Evolutionary conservation across 2,113 vertebrate species (phyloP).

Genomic region (Catagonus wagneri): DNA sequence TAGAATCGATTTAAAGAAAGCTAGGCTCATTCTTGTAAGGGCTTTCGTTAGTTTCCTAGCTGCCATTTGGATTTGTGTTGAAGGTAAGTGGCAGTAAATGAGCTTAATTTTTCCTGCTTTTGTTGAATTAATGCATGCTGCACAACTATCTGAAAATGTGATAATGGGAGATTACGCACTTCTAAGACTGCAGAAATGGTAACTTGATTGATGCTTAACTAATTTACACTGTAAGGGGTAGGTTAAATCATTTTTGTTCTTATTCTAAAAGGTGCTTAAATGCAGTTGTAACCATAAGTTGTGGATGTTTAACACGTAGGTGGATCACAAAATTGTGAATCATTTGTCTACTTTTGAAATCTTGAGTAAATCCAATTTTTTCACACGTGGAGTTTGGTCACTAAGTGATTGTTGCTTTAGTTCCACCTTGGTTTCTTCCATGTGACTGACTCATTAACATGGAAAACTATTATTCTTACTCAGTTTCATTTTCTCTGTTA

Average conservation of each 20-base stretch:
- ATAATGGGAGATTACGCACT: not conserved
- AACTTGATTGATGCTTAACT: not conserved
- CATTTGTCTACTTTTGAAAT: conserved; percentile 23
- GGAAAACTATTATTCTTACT: not conserved
- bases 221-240: not conserved
- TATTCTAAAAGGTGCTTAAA: not conserved
- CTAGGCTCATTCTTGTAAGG: not conserved
- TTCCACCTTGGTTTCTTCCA: not conserved
- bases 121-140: not conserved
- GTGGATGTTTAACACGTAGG: not conserved
- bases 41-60: not conserved
- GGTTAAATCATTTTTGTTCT: not conserved
- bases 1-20: not conserved
- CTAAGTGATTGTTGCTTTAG: not conserved
- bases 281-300: not conserved
- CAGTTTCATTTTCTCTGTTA: conserved; percentile 29
- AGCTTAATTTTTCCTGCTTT: conserved; percentile 33
- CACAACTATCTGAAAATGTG: not conserved
- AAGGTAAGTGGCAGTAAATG: not conserved
- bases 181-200: not conserved
- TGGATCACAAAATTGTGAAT: not conserved
- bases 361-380: conserved; percentile 42
- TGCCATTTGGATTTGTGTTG: not conserved
- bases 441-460: not conserved
- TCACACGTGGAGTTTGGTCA: not conserved